Percentiles rank a stretch among this genome's conserved stretches.
Evolutionary conservation across 1,140 invertebrate genomes (phyloP).

Genomic region (Drosophila aff.): DNA sequence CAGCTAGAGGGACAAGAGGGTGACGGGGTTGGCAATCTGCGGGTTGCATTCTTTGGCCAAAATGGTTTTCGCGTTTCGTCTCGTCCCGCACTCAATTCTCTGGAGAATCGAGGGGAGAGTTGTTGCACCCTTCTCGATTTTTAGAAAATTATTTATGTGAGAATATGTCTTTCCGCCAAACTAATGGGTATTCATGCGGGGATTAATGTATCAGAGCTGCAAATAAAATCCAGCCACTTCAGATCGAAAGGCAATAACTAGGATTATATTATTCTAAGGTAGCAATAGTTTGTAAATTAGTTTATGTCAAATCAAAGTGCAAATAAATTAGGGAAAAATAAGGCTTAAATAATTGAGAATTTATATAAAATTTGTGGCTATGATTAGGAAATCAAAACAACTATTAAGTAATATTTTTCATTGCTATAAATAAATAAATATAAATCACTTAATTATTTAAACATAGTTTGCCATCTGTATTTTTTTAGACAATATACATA

Average conservation of each 20-base stretch:
- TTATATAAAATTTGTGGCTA: not conserved
- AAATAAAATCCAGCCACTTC: not conserved
- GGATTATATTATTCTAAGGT: not conserved
- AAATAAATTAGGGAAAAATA: not conserved
- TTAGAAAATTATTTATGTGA: constrained; percentile 9
- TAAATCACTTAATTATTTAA: not conserved
- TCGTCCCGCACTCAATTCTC: constrained; percentile 38
- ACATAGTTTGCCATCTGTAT: not conserved
- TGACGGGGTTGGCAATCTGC: constrained; percentile 53
- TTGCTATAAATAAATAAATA: too few relatives aligned
- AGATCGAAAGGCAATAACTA: not conserved
- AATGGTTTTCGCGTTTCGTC: constrained; percentile 57
- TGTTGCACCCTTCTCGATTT: constrained; percentile 4
- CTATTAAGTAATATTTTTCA: too few relatives aligned
- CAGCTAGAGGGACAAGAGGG: not conserved
- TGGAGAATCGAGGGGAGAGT: constrained; percentile 2
- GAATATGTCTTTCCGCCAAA: not conserved
- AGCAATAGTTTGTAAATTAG: not conserved
- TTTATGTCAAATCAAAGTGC: not conserved
- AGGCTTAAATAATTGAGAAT: not conserved
- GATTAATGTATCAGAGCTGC: not conserved
- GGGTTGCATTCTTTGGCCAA: constrained; percentile 75
- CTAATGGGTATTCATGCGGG: constrained; percentile 1
- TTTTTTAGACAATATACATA: not conserved
- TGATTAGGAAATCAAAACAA: not conserved